These are phyloP conservation scores for Ginglymostoma cirratum DNA, from an alignment of 2,113 vertebrate species.

Conservation along the genomic window DNA sequence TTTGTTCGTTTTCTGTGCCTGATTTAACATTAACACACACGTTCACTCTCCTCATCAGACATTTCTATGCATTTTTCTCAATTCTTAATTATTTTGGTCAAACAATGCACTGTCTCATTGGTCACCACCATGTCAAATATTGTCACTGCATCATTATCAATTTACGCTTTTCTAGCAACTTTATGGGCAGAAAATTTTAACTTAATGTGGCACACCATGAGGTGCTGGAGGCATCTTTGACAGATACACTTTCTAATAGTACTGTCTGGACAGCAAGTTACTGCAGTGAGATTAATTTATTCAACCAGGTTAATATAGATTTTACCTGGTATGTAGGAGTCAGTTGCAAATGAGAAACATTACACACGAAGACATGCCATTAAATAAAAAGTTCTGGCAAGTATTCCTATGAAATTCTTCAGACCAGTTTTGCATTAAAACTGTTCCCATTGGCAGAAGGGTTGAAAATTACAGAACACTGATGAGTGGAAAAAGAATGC, in stretches of 20 bases:
- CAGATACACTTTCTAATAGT: no score
- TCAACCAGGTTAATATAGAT: no score
- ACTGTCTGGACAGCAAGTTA: no score
- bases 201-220: background rate
- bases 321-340: no score
- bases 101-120: background rate
- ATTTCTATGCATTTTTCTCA: background rate
- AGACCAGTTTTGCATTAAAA: background rate
- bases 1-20: background rate
- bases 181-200: background rate
- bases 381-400: no score
- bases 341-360: no score
- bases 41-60: background rate
- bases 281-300: no score
- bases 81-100: background rate
- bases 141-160: background rate
- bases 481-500: background rate
- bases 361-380: no score
- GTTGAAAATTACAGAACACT: background rate
- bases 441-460: background rate
- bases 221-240: no score
- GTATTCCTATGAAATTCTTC: no score
- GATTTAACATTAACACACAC: background rate
- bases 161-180: background rate
- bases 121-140: background rate